Evolutionary conservation across 2,888 invertebrate species (phyloP), one percentile per base, ranked within the genome.

Genomic region (Eupithecia inturbata): DNA sequence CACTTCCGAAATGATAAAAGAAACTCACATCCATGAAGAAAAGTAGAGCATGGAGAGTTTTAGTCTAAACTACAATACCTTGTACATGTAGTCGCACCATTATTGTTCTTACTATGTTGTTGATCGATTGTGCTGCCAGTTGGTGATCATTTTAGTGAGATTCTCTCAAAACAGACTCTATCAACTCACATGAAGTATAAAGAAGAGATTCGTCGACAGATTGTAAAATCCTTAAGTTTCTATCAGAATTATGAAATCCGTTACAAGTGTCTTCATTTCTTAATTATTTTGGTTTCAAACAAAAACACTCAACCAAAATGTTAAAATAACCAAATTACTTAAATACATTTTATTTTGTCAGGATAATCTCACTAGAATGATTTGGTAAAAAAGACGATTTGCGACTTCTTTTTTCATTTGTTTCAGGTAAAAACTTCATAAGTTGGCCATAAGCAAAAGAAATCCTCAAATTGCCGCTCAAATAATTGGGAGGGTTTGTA

Each of bases 31-130:
- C 26, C 28, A 19, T 19, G 28, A 28, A 62, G 31, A 31, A 31
- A 19, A 19, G 7, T 26, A 79, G 6, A 63, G 66, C 19, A 69
- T 85, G 16, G 49, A 85, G n/a, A 71, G 66, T n/a, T 75, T 77
- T 9, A 74, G 77, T 36, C 78, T 82, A 68, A 53, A 31, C 19
- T 31, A 85, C 86, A 71, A 85, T 49, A 82, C 62, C 83, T 73
- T 80, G 80, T 80, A 79, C 68, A 80, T 80, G 80, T 80, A 80
- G 77, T 77, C 19, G 77, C 78, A 79, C 76, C 80, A 79, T 78
- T 57, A 66, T 73, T 45, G 69, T 70, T 69, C 22, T 49, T 73
- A 60, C 3, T 39, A 41, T 71, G 67, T 71, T 57, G 0, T n/a
- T 7, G 1, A 28, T 53, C 60, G 31, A 53, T 67, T 33, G n/a